Conservation (phyloP, 2,888 invertebrate genomes). For the Lasius platythorax region DNA sequence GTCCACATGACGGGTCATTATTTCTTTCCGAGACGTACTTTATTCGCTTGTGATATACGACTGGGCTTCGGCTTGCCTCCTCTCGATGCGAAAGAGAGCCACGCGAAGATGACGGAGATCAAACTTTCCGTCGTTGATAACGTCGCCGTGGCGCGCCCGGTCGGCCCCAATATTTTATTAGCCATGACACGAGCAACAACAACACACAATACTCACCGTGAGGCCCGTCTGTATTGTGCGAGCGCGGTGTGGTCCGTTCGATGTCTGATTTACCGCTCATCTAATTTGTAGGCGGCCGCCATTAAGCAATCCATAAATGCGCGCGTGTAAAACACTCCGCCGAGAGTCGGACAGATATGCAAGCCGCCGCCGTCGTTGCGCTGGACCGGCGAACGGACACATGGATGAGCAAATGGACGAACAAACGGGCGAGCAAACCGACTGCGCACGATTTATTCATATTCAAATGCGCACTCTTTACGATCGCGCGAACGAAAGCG, state of each 20-base stretch:
- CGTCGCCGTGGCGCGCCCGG: conserved; percentile 28
- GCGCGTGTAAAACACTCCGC: conserved; percentile 83
- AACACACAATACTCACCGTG: conserved; percentile 69
- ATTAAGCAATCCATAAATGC: conserved; percentile 86
- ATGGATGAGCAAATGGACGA: conserved; percentile 56
- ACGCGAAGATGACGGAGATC: conserved; percentile 12
- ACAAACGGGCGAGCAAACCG: conserved; percentile 66
- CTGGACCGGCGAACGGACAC: conserved; percentile 42
- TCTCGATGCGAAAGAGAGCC: conserved; percentile 56
- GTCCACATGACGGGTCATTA: conserved; percentile 70
- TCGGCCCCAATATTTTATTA: conserved; percentile 78
- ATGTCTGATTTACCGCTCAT: conserved; percentile 85
- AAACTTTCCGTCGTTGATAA: background rate
- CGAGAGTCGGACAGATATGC: conserved; percentile 65
- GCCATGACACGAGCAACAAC: conserved; percentile 44
- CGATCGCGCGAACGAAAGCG: conserved; percentile 74
- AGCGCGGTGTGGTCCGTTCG: conserved; percentile 82
- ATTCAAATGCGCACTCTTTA: conserved; percentile 84
- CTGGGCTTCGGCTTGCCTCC: conserved; percentile 40
- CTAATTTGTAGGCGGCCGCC: conserved; percentile 86
- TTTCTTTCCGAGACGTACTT: conserved; percentile 60
- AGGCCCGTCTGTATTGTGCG: conserved; percentile 75
- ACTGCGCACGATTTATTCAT: conserved; percentile 83
- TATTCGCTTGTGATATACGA: conserved; percentile 72
- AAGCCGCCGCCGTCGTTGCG: conserved; percentile 12